phyloP scores from a whole-genome alignment of 1,140 invertebrate genomes.

The Cherax quadricarinatus region DNA sequence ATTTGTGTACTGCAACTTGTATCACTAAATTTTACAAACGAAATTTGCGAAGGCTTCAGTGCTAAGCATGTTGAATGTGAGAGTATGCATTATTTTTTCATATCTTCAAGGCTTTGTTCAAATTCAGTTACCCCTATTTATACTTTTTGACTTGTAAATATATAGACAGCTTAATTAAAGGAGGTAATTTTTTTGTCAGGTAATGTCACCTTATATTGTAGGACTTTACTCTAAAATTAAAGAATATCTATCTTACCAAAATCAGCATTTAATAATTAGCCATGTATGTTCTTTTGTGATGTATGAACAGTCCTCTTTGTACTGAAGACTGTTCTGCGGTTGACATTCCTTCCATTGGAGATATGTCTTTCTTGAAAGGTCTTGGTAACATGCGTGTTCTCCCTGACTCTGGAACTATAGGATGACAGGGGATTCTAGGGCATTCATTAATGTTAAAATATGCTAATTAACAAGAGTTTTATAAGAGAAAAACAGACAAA shows the following conservation, averaged over 20 bases:
- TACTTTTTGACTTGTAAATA: too few species aligned
- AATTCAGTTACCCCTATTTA: too few species aligned
- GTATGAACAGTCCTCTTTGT: slow-evolving; percentile 33
- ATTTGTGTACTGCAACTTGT: too few species aligned
- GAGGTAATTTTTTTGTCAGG: too few species aligned
- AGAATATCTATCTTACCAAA: slow-evolving; percentile 42
- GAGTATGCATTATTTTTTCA: too few species aligned
- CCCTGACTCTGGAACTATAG: slow-evolving; percentile 6
- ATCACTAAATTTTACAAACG: too few species aligned
- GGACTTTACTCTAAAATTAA: background rate
- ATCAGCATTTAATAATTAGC: background rate
- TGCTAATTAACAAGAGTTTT: background rate
- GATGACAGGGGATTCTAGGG: slow-evolving; percentile 26
- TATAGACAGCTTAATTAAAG: too few species aligned
- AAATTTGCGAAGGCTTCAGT: too few species aligned
- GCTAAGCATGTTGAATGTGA: too few species aligned
- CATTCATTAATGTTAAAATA: slow-evolving; percentile 10
- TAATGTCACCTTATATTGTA: too few species aligned
- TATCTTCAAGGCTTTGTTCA: too few species aligned
- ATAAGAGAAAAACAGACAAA: background rate
- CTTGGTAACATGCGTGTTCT: slow-evolving; percentile 8
- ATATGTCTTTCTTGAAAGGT: slow-evolving; percentile 11
- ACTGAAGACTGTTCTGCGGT: slow-evolving; percentile 1
- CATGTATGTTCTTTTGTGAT: slow-evolving; percentile 15
- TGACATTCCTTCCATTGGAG: background rate